Percentiles rank a stretch among this genome's conserved stretches.
phyloP scores from a whole-genome alignment of 2,797 vertebrate genomes.

The Eulemur albifrons region DNA sequence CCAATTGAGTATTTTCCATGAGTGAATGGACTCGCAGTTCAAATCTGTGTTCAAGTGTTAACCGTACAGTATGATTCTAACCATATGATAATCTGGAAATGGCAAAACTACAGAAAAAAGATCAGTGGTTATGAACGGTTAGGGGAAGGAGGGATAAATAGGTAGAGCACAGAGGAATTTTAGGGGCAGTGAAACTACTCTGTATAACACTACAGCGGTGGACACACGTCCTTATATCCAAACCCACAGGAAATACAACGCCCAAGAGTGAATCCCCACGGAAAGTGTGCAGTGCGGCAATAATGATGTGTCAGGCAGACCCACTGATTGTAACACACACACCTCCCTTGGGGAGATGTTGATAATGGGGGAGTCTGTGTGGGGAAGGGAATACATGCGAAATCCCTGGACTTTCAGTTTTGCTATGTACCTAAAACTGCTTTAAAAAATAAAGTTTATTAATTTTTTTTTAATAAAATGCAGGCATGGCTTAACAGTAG shows the following conservation, averaged over 20 bases:
- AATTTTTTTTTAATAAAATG: not conserved
- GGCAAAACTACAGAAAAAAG: not conserved
- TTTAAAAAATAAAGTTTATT: not conserved
- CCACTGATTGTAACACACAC: not conserved
- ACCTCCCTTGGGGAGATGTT: not conserved
- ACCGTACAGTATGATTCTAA: too few relatives aligned
- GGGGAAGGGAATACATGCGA: not conserved
- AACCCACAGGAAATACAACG: not conserved
- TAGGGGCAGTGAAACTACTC: not conserved
- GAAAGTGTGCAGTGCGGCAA: not conserved
- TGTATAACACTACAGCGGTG: not conserved
- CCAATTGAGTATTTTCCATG: too few relatives aligned
- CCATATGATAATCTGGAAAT: too few relatives aligned
- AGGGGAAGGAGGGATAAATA: not conserved
- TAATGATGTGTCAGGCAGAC: not conserved
- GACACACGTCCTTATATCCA: not conserved
- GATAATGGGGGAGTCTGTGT: not conserved
- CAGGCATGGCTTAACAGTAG: not conserved
- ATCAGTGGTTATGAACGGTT: not conserved
- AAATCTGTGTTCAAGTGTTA: too few relatives aligned
- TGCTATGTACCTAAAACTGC: not conserved
- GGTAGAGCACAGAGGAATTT: not conserved
- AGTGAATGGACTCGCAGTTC: too few relatives aligned
- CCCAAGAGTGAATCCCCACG: not conserved
- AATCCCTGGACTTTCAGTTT: not conserved